Evolutionary conservation across 2,888 invertebrate species (phyloP), one percentile per base, ranked within the genome.

Genomic region (Dione juno): DNA sequence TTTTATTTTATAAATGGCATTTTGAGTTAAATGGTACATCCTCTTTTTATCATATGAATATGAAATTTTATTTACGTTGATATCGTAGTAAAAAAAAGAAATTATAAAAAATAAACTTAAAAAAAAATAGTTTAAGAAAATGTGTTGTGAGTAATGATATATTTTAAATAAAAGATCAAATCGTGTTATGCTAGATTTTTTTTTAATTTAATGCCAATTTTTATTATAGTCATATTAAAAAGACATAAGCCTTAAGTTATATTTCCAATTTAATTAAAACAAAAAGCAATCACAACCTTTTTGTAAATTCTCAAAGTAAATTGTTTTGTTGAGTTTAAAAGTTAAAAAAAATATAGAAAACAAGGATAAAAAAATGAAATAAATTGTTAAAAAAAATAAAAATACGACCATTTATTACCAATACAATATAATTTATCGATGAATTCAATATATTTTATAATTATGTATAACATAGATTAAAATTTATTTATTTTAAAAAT

Each of bases 381-480:
- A 74, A 76, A 73, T 53, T 71, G 72, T 68, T 75, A 54, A 74
- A 70, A 74, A 66, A 76, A 76, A 81, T 81, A 79, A 79, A 80
- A 81, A 81, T 77, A 78, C 78, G 79, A 82, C 75, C 73, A 64
- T 83, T 81, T 82, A 83, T 82, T 81, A 74, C 68, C 67, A 75
- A 76, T 78, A 80, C 73, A 72, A 75, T 76, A 80, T 74, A 72
- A 76, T 76, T 74, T 76, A 76, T 81, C 80, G 77, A 77, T 76
- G 76, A 77, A 74, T 74, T 76, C 75, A 76, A 72, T 76, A 77
- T 76, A 77, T 77, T 82, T 82, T 85, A 86, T 40, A 19, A 50
- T 50, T 40, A 57, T 37, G 35, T 37, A 37, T 83, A 88, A 84
- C 82, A 83, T 78, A 80, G 76, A 76, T 79, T 79, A 79, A 78